phyloP scores from a whole-genome alignment of 2,888 invertebrate genomes.

The Brachypterus glaber region DNA sequence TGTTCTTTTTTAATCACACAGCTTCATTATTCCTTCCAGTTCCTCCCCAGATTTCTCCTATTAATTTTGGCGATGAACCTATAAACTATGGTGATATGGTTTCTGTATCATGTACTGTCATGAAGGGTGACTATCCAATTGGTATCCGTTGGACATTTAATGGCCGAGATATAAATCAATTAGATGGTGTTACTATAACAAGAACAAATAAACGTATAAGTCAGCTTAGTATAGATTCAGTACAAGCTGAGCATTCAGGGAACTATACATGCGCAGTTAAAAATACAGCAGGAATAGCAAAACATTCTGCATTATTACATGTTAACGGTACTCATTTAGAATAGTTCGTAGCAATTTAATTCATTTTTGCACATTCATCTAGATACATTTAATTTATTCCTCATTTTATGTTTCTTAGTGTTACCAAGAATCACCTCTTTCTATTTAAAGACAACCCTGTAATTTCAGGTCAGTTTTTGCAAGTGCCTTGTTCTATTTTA shows the following conservation, averaged over 20 bases:
- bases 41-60: constrained; percentile 66
- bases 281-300: constrained; percentile 46
- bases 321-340: constrained; percentile 46
- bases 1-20: too few relatives aligned
- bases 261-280: constrained; percentile 50
- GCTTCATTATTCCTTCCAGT: too few relatives aligned
- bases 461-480: constrained; percentile 60
- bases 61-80: constrained; percentile 61
- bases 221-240: constrained; percentile 51
- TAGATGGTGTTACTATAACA: constrained; percentile 44
- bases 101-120: constrained; percentile 47
- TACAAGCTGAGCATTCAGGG: constrained; percentile 47
- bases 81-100: constrained; percentile 47
- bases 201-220: constrained; percentile 56
- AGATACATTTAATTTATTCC: not conserved
- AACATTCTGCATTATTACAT: constrained; percentile 42
- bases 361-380: constrained; percentile 38
- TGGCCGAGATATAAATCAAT: constrained; percentile 46
- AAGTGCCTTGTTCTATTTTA: constrained; percentile 54
- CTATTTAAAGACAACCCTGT: constrained; percentile 50
- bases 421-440: constrained; percentile 35
- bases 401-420: constrained; percentile 41
- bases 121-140: constrained; percentile 71
- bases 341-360: constrained; percentile 50
- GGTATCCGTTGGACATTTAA: constrained; percentile 67